Evolutionary conservation across 2,888 invertebrate species (phyloP).

Genomic region (Stenolophus ochropezus): DNA sequence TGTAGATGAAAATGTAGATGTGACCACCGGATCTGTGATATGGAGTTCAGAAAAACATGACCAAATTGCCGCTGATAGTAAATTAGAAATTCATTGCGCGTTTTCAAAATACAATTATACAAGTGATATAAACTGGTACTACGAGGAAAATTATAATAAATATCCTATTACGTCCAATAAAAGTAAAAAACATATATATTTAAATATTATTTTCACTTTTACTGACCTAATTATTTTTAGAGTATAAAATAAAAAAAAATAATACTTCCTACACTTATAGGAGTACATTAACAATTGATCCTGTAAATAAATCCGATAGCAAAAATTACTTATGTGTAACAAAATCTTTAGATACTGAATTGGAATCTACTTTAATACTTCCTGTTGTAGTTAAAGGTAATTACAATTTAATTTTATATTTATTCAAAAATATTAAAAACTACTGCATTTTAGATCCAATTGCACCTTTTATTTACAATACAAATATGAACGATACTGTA

Average conservation of each 20-base stretch:
- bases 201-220: neutral
- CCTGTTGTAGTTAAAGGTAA: conserved; percentile 38
- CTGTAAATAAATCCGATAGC: conserved; percentile 61
- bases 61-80: conserved; percentile 75
- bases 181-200: neutral
- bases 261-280: conserved; percentile 65
- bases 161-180: neutral
- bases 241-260: conserved; percentile 58
- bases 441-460: conserved; percentile 73
- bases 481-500: conserved; percentile 73
- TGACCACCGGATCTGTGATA: conserved; percentile 72
- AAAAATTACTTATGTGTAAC: conserved; percentile 65
- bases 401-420: neutral
- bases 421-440: no score
- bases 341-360: neutral
- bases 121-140: conserved; percentile 74
- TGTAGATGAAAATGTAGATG: conserved; percentile 72
- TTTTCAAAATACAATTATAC: conserved; percentile 76
- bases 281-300: conserved; percentile 62
- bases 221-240: conserved; percentile 6
- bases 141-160: neutral
- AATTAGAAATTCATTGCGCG: conserved; percentile 76
- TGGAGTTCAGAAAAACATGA: conserved; percentile 70
- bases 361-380: conserved; percentile 61
- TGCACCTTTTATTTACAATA: conserved; percentile 71